Conservation (phyloP, 2,888 invertebrate species). For the Paralinhomoeus sp. region DNA sequence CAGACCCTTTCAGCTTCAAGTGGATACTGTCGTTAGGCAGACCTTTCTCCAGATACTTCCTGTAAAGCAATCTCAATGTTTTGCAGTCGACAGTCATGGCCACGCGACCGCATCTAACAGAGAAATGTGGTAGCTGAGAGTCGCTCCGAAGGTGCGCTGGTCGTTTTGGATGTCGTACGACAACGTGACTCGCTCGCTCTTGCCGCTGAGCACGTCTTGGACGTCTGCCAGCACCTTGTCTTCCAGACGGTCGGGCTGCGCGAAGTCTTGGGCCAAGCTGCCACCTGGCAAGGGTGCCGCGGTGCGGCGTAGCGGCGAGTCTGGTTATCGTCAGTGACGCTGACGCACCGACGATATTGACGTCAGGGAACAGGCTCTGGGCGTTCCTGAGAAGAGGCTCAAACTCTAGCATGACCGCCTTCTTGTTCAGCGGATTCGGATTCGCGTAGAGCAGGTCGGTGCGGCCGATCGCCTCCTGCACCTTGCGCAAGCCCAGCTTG, state of each 20-base stretch:
- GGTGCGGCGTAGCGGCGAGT: constrained; percentile 6
- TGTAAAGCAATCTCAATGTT: constrained; percentile 12
- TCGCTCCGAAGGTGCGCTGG: constrained; percentile 72
- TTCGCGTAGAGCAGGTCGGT: constrained; percentile 61
- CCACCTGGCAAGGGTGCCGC: background rate
- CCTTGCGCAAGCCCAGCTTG: constrained; percentile 53
- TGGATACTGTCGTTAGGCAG: constrained; percentile 37
- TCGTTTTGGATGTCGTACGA: constrained; percentile 63
- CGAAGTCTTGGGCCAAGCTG: constrained; percentile 4
- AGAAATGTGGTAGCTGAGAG: constrained; percentile 81
- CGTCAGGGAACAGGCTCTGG: constrained; percentile 59
- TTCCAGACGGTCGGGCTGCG: constrained; percentile 10
- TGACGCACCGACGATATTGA: constrained; percentile 63
- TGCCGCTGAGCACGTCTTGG: constrained; percentile 11
- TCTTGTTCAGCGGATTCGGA: constrained; percentile 44
- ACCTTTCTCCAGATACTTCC: constrained; percentile 18
- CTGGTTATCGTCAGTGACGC: too few relatives aligned
- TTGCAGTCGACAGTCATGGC: too few relatives aligned
- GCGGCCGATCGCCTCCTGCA: constrained; percentile 65
- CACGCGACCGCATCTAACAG: constrained; percentile 36
- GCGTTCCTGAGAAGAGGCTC: constrained; percentile 66
- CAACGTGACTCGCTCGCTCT: constrained; percentile 37
- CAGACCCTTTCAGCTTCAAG: constrained; percentile 65
- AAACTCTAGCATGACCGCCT: constrained; percentile 63
- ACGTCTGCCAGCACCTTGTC: background rate